phyloP scores from a whole-genome alignment of 2,797 vertebrate species.

The Okamejei kenojei region DNA sequence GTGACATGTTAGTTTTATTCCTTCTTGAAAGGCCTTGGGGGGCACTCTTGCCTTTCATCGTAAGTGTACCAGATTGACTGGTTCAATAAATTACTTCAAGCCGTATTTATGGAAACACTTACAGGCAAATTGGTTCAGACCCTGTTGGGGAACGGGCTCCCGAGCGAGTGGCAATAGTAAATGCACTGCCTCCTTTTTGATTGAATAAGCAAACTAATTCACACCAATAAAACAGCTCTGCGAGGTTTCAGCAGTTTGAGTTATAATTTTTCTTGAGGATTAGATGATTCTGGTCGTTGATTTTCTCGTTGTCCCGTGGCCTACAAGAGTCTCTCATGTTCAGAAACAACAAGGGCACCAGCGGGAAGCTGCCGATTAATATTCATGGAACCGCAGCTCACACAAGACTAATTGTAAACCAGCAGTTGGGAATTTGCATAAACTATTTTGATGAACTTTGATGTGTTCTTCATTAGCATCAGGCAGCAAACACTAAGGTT shows the following conservation, averaged over 20 bases:
- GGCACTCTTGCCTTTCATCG: slow-evolving; percentile 5
- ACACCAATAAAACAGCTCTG: not conserved
- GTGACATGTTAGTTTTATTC: not conserved
- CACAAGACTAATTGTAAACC: not conserved
- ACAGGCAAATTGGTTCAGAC: slow-evolving; percentile 27
- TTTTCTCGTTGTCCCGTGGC: not conserved
- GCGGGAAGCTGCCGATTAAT: not conserved
- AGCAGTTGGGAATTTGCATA: not conserved
- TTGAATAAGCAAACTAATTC: slow-evolving; percentile 37
- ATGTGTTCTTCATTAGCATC: not conserved
- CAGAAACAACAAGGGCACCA: not conserved
- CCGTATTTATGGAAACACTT: slow-evolving; percentile 35
- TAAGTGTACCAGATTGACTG: slow-evolving; percentile 6
- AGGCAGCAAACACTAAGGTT: not conserved
- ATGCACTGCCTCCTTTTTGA: not conserved
- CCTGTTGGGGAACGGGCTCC: not conserved
- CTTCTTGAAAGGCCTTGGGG: not conserved
- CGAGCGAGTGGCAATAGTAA: slow-evolving; percentile 3
- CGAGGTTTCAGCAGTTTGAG: not conserved
- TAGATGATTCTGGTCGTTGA: not conserved
- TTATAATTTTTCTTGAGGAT: not conserved
- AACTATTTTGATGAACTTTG: not conserved
- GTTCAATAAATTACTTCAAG: slow-evolving; percentile 29
- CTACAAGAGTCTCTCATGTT: not conserved
- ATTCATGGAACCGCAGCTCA: not conserved